phyloP scores from a whole-genome alignment of 2,113 vertebrate genomes.

The Labeo rohita region DNA sequence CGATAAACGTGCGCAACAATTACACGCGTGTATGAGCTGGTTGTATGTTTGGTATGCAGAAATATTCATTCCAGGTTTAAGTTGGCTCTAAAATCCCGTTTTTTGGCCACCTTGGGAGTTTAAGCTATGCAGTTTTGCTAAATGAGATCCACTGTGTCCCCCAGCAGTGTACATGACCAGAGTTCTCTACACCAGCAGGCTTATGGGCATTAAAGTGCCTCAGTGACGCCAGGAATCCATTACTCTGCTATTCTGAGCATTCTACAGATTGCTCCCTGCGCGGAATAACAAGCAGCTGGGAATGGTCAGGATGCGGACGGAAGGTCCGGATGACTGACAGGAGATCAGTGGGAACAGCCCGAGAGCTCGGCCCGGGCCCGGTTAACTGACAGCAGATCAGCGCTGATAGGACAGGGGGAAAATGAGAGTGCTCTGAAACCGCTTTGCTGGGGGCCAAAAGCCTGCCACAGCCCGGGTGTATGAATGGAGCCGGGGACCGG shows the following conservation, averaged over 20 bases:
- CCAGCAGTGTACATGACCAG: constrained; percentile 31
- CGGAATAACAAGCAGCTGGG: constrained; percentile 36
- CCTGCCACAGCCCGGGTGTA: neutral
- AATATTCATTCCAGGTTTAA: neutral
- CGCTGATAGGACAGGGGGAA: constrained; percentile 16
- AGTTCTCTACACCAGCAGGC: constrained; percentile 21
- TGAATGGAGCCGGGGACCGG: constrained; percentile 17
- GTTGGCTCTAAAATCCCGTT: neutral
- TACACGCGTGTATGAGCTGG: neutral
- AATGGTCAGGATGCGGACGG: constrained; percentile 22
- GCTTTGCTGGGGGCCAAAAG: constrained; percentile 27
- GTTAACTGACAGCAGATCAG: constrained; percentile 46
- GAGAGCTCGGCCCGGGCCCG: constrained; percentile 1
- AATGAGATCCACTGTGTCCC: constrained; percentile 35
- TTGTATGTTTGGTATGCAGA: constrained; percentile 1
- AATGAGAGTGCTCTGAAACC: constrained; percentile 25
- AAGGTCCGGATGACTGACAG: constrained; percentile 37
- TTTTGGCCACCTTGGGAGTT: neutral
- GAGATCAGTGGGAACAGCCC: constrained; percentile 25
- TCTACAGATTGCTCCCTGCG: constrained; percentile 42
- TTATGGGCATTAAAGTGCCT: constrained; percentile 39
- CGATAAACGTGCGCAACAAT: neutral
- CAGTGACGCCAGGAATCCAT: constrained; percentile 37
- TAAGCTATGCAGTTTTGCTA: constrained; percentile 23
- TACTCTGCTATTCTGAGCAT: constrained; percentile 39